phyloP scores from a whole-genome alignment of 1,140 invertebrate genomes.

The Drosophila sulfurigaster region DNA sequence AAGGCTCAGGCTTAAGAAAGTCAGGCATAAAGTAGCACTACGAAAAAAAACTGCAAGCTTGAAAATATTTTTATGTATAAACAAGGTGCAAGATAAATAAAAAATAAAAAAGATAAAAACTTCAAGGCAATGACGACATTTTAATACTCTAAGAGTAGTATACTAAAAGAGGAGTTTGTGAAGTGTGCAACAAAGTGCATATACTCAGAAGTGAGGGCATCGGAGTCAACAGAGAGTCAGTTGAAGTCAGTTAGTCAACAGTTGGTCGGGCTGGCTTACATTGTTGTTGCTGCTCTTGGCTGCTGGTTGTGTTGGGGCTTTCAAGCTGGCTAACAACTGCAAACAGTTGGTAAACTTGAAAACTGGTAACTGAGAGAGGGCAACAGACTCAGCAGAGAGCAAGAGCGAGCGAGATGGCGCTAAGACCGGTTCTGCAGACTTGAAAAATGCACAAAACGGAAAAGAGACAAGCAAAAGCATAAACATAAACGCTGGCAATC shows the following conservation, averaged over 20 bases:
- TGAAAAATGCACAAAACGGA: conserved; percentile 70
- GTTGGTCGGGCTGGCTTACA: conserved; percentile 46
- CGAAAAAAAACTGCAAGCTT: conserved; percentile 56
- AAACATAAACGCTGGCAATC: conserved; percentile 77
- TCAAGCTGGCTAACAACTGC: conserved; percentile 53
- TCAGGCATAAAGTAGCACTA: conserved; percentile 28
- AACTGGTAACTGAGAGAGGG: conserved; percentile 64
- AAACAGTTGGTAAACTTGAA: conserved; percentile 74
- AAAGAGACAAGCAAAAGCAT: conserved; percentile 58
- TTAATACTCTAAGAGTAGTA: background rate
- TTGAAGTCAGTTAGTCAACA: conserved; percentile 55
- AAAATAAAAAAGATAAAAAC: conserved; percentile 14
- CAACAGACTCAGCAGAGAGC: background rate
- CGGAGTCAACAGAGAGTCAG: conserved; percentile 38
- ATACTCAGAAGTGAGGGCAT: conserved; percentile 14
- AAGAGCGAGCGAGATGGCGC: conserved; percentile 7
- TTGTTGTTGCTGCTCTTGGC: conserved; percentile 25
- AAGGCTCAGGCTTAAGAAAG: conserved; percentile 42
- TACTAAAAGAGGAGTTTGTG: background rate
- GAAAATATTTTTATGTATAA: conserved; percentile 73
- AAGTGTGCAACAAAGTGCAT: background rate
- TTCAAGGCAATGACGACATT: background rate
- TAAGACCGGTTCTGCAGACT: conserved; percentile 66
- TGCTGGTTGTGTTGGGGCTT: conserved; percentile 46
- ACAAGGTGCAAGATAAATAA: conserved; percentile 70